Evolutionary conservation across 2,888 invertebrate genomes (phyloP), one percentile per base, ranked within the genome.

Genomic region (Hylaea fasciaria): DNA sequence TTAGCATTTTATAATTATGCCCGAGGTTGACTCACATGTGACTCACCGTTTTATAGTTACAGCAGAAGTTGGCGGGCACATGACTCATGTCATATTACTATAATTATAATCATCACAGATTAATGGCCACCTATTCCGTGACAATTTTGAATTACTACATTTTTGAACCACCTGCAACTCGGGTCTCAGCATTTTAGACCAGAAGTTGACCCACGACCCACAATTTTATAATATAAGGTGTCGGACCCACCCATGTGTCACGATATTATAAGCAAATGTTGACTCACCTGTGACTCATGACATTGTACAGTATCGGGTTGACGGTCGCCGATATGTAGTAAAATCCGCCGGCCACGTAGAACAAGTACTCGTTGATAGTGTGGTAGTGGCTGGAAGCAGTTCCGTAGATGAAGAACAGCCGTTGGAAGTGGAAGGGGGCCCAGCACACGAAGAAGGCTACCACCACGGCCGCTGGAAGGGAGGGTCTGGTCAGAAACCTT

Each of bases 351-450:
- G 96, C 95, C 10, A 96, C 93, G 72, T 95, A 95, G 87, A 95
- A 97, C 68, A 97, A 91, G 94, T 95, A 96, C 77, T 96, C 95
- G 84, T 96, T 97, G 75, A 96, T 93, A 57, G 93, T 89, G 81
- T 94, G 94, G 84, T 94, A 95, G 78, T 94, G 91, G 0, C 85
- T 83, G 52, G 92, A 91, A 17, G 94, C 85, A 65, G 93, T 93
- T 29, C 94, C 96, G 83, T 97, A 96, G 71, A 97, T 94, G 81
- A 95, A 96, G 84, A 97, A 94, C 54, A 98, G 93, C 7, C 98
- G 93, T 87, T 98, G 98, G 65, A 96, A 94, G 91, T 98, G 98
- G 91, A 98, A 98, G 29, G 98, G 98, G 0, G 98, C 97, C 98
- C 98, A 98, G 87, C 98, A 98, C 11, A 98, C 92, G 92, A 98